Conservation (phyloP, 2,113 vertebrate species). For the Python bivittatus region DNA sequence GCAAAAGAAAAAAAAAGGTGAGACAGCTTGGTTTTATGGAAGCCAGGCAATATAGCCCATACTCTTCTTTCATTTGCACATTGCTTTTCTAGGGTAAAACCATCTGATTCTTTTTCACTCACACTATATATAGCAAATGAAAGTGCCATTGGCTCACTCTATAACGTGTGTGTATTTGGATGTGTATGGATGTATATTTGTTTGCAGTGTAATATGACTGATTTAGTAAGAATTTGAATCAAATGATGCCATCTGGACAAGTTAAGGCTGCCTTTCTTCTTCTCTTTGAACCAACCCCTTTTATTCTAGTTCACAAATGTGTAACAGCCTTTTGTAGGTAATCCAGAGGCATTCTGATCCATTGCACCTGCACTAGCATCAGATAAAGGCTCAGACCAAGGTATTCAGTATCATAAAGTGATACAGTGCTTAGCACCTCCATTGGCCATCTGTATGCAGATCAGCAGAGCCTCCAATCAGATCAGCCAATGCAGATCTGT, state of each 20-base stretch:
- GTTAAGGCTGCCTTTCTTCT: constrained; percentile 43
- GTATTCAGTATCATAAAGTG: constrained; percentile 56
- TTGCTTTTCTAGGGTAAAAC: background rate
- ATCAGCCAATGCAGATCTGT: background rate
- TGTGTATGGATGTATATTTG: background rate
- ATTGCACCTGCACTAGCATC: constrained; percentile 64
- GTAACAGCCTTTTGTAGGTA: constrained; percentile 66
- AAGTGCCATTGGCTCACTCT: background rate
- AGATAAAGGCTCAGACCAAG: constrained; percentile 21
- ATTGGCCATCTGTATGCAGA: constrained; percentile 64
- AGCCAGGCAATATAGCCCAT: background rate
- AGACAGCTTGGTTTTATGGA: background rate
- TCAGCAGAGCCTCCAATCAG: background rate
- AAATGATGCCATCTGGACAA: constrained; percentile 67
- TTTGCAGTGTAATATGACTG: background rate
- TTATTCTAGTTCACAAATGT: constrained; percentile 50
- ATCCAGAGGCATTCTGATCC: background rate
- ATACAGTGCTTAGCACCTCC: constrained; percentile 6
- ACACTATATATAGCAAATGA: background rate
- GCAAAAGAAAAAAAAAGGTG: background rate
- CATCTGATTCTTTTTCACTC: background rate
- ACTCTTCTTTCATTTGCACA: background rate
- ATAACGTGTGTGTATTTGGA: background rate
- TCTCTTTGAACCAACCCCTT: constrained; percentile 52
- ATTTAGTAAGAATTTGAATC: background rate